Evolutionary conservation across 92 coral and sea anemone genomes (phyloP).

Genomic region (Porites evermanni): DNA sequence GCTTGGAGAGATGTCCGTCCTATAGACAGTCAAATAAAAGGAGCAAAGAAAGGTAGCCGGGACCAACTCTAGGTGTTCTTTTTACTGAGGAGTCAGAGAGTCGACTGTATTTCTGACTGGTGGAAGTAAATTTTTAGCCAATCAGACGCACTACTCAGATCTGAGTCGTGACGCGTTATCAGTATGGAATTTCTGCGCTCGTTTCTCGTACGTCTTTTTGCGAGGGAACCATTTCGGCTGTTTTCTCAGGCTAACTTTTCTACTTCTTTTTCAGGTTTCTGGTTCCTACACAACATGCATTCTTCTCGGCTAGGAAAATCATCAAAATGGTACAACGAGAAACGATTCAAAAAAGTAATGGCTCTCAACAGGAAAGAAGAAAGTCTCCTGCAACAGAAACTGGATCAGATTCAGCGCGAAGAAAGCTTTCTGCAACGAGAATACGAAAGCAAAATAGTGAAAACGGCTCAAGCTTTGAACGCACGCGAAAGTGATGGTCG

Average conservation of each 20-base stretch:
- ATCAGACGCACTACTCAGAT: no score
- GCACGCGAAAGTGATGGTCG: neutral
- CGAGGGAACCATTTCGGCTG: no score
- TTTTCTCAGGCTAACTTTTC: neutral
- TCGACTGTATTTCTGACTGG: no score
- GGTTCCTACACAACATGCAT: neutral
- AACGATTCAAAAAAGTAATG: neutral
- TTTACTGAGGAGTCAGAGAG: no score
- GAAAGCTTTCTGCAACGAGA: conserved; percentile 2
- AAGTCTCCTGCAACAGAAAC: conserved; percentile 1
- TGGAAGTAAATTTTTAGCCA: no score
- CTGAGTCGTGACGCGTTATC: no score
- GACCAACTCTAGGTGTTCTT: neutral
- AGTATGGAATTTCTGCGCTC: no score
- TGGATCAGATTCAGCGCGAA: conserved; percentile 9
- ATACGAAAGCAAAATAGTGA: neutral
- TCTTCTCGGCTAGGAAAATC: neutral
- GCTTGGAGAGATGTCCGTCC: no score
- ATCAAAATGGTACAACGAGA: conserved; percentile 4
- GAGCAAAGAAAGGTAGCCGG: no score
- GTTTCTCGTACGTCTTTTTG: no score
- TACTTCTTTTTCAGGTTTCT: neutral
- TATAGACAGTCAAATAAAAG: no score
- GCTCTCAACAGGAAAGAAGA: conserved; percentile 17
- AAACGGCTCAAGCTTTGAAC: conserved; percentile 10